Evolutionary conservation across 2,797 vertebrate genomes (phyloP).

Genomic region (Myioborus miniatus): DNA sequence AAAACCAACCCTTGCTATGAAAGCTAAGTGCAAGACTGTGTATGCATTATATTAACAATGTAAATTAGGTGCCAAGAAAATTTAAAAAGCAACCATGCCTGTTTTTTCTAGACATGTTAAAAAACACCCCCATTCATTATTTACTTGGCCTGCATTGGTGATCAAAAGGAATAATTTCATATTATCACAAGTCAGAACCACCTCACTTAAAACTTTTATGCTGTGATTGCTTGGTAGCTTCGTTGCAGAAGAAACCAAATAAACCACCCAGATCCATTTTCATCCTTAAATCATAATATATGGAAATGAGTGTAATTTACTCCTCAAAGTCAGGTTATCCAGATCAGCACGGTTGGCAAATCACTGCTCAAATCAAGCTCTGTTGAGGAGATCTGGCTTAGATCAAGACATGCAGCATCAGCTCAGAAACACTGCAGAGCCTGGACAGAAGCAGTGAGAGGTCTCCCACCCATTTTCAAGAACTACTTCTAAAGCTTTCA

Average conservation of each 20-base stretch:
- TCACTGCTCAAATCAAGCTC: not conserved
- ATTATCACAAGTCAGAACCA: not conserved
- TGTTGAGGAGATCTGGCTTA: not conserved
- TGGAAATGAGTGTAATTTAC: rapidly evolving
- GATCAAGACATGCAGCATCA: not conserved
- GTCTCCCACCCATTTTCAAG: not conserved
- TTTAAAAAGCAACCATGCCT: not conserved
- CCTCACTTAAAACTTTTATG: not conserved
- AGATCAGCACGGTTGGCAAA: not conserved
- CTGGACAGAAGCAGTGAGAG: not conserved
- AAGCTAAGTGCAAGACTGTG: not conserved
- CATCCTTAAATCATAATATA: not conserved
- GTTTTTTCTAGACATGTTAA: not conserved
- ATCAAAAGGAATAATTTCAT: not conserved
- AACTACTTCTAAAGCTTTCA: not conserved
- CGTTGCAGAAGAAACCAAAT: not conserved
- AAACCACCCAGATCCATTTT: not conserved
- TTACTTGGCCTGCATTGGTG: not conserved
- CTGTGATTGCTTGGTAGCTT: not conserved
- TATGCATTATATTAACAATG: not conserved
- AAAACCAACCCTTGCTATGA: not conserved
- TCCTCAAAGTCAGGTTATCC: not conserved
- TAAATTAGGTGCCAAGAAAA: not conserved
- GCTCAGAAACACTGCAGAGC: not conserved
- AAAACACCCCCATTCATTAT: not conserved